phyloP scores from a whole-genome alignment of 2,113 vertebrate genomes.

The Tricholaema leucomelas region DNA sequence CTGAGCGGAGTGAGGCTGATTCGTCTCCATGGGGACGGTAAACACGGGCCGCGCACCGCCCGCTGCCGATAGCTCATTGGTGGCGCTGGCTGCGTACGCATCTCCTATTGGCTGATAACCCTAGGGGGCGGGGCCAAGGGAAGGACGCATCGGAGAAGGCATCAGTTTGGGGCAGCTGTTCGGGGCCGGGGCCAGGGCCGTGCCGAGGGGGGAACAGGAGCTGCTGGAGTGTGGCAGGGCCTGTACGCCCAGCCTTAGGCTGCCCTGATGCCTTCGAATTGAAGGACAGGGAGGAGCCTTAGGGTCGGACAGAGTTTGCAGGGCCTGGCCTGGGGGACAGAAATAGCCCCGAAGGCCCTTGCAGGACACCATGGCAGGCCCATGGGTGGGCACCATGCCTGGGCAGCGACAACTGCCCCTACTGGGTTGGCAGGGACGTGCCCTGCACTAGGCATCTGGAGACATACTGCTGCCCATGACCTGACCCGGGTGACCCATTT shows the following conservation, averaged over 20 bases:
- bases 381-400: accelerated
- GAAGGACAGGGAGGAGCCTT: too few relatives aligned
- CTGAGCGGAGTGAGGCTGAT: accelerated
- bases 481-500: not conserved
- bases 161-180: too few relatives aligned
- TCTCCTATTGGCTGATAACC: not conserved
- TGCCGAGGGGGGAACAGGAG: too few relatives aligned
- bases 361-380: too few relatives aligned
- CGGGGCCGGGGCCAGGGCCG: too few relatives aligned
- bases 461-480: accelerated
- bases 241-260: too few relatives aligned
- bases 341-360: too few relatives aligned
- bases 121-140: not conserved
- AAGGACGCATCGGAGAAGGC: accelerated
- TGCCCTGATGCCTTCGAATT: accelerated
- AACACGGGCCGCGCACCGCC: not conserved
- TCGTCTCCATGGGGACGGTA: not conserved
- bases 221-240: not conserved
- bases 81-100: accelerated
- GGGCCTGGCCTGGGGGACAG: too few relatives aligned
- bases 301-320: not conserved
- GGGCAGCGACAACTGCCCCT: too few relatives aligned
- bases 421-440: not conserved
- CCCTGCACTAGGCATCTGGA: too few relatives aligned
- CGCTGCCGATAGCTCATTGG: not conserved